phyloP scores from a whole-genome alignment of 2,888 invertebrate species.

The Polia nebulosa region DNA sequence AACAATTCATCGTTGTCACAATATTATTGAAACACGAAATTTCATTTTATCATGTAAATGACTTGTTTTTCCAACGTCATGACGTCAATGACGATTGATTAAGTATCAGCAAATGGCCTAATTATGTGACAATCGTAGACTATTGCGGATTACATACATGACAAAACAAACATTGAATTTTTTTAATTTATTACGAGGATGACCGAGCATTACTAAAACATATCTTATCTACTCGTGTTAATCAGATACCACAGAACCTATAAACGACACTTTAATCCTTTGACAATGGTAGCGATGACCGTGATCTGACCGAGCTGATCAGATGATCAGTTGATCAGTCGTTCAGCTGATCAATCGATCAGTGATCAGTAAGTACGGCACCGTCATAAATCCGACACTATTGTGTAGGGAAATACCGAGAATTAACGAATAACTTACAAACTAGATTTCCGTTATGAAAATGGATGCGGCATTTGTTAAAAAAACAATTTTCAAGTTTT shows the following conservation, averaged over 20 bases:
- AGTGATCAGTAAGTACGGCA: slow-evolving; percentile 33
- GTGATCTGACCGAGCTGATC: slow-evolving; percentile 51
- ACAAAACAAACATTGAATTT: slow-evolving; percentile 9
- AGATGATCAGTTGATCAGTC: slow-evolving; percentile 32
- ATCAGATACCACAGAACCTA: slow-evolving; percentile 26
- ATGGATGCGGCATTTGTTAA: slow-evolving; percentile 42
- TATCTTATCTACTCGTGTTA: not conserved
- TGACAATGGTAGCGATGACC: slow-evolving; percentile 51
- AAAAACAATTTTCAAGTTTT: not conserved
- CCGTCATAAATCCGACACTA: slow-evolving; percentile 61
- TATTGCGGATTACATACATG: not conserved
- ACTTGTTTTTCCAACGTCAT: not conserved
- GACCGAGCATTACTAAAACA: slow-evolving; percentile 2
- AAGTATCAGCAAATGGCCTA: slow-evolving; percentile 2
- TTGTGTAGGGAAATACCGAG: slow-evolving; percentile 37
- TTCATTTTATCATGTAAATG: slow-evolving; percentile 6
- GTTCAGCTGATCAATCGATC: slow-evolving; percentile 45
- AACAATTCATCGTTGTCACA: slow-evolving; percentile 8
- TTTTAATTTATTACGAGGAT: not conserved
- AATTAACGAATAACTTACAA: not conserved
- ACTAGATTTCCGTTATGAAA: not conserved
- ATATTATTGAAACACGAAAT: slow-evolving; percentile 10
- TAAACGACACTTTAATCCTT: slow-evolving; percentile 45
- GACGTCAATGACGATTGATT: slow-evolving; percentile 22
- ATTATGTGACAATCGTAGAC: not conserved